These are phyloP conservation scores for Macrocentrus cingulum DNA, from an alignment of 1,140 invertebrate genomes.

Conservation along the genomic window DNA sequence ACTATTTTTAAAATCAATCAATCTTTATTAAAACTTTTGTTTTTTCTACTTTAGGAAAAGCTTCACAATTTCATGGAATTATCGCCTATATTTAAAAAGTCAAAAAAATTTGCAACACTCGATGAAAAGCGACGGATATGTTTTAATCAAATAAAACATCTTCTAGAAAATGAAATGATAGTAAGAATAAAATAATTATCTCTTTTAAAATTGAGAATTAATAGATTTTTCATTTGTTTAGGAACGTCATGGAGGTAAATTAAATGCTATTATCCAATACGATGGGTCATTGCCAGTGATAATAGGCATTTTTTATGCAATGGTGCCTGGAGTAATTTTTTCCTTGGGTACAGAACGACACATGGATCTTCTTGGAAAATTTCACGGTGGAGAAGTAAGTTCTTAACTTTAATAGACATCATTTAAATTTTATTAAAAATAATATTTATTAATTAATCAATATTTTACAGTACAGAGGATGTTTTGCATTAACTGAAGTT, in stretches of 20 bases:
- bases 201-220: no score
- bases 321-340: constrained; percentile 70
- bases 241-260: constrained; percentile 29
- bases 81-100: constrained; percentile 80
- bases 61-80: constrained; percentile 79
- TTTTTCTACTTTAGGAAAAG: constrained; percentile 65
- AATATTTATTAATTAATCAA: constrained; percentile 11
- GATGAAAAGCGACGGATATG: constrained; percentile 72
- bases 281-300: constrained; percentile 72
- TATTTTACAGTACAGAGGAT: constrained; percentile 67
- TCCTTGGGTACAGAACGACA: constrained; percentile 80
- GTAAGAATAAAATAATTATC: no score
- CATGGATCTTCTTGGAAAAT: constrained; percentile 68
- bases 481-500: constrained; percentile 90
- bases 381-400: constrained; percentile 69
- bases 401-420: constrained; percentile 22
- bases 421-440: constrained; percentile 17
- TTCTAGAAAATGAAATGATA: constrained; percentile 56
- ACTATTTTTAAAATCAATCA: no score
- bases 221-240: constrained; percentile 4
- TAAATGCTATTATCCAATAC: constrained; percentile 66
- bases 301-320: constrained; percentile 66
- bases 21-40: constrained; percentile 14
- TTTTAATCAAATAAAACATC: constrained; percentile 62
- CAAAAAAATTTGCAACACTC: constrained; percentile 61